Evolutionary conservation across 2,888 invertebrate species (phyloP).

Genomic region (Xanthia icteritia): DNA sequence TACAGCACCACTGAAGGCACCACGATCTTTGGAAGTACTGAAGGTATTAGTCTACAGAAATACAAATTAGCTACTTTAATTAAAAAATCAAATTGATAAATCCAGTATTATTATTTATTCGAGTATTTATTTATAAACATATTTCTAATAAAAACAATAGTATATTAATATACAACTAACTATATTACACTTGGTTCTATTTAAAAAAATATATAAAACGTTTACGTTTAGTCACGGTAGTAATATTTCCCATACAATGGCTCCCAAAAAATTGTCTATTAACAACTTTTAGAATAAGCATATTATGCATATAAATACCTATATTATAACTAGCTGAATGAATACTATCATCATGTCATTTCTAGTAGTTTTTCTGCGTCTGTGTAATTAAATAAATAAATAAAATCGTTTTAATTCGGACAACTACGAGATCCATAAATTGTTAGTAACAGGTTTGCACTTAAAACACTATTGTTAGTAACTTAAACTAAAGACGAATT

Average conservation of each 20-base stretch:
- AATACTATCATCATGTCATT: no score
- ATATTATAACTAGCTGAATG: not conserved
- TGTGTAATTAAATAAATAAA: no score
- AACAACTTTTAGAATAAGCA: not conserved
- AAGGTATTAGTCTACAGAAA: slow-evolving; percentile 28
- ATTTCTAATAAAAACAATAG: not conserved
- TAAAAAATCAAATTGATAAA: not conserved
- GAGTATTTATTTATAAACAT: not conserved
- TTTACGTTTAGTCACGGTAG: not conserved
- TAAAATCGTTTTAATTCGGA: no score
- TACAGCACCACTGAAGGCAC: slow-evolving; percentile 38
- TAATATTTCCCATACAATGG: not conserved
- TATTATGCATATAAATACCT: no score
- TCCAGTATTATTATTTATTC: not conserved
- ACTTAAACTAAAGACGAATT: no score
- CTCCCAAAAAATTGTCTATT: no score
- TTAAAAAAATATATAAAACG: no score
- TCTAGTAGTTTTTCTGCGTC: not conserved
- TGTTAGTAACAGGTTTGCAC: no score
- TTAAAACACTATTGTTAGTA: no score
- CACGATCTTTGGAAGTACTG: slow-evolving; percentile 29
- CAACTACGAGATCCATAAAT: no score
- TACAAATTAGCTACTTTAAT: not conserved
- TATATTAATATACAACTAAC: not conserved
- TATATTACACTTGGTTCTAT: not conserved